Base-by-base conservation (phyloP, 1,140 invertebrate genomes). In the Drosophila paulistorum region DNA sequence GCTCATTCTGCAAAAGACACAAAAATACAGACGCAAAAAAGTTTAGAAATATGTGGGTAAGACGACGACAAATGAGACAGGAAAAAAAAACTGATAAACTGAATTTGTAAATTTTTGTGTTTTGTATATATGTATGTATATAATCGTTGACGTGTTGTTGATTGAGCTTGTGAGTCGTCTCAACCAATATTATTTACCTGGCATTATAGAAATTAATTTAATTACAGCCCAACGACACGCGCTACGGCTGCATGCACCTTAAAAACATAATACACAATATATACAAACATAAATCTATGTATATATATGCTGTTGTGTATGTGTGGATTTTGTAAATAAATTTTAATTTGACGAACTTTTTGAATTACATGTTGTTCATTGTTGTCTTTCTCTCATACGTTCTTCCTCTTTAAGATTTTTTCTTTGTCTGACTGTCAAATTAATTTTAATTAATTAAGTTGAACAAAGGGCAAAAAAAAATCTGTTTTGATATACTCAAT, bases 1-100 rank as follows among this genome's bases (percentile, higher is more conserved):
- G 74, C 83, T 87, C 83, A 87, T 87, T 72, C 83, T 87, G 66
- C 51, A 73, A 69, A 37, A 30, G 6, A 30, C 30, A 13, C 59
- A 7, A 70, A 61, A 61, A 45, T 13, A 23, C 10, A 26, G 33
- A 42, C 1, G 20, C 41, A 48, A 23, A 20, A 59, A 58, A 20
- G 23, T 37, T 41, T 14, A 39, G 41, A 9, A 10, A 7, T 4
- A 13, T 26, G 3, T 5, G 26, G 30, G 0, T 3, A 30, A 30
- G 2, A 30, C 7, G 30, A 30, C 30, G 0, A 30, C 30, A 30
- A 30, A 30, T 30, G 5, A 30, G 17, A 51, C 0, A 30, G 0
- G 5, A 54, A 37, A 45, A 39, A 60, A 39, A 7, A 23, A 17
- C 17, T 17, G 17, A 17, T 0, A 23, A 2, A 68, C n/a, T 66